Base-by-base conservation (phyloP, 2,113 vertebrate genomes). In the Drymodes brunneopygia region DNA sequence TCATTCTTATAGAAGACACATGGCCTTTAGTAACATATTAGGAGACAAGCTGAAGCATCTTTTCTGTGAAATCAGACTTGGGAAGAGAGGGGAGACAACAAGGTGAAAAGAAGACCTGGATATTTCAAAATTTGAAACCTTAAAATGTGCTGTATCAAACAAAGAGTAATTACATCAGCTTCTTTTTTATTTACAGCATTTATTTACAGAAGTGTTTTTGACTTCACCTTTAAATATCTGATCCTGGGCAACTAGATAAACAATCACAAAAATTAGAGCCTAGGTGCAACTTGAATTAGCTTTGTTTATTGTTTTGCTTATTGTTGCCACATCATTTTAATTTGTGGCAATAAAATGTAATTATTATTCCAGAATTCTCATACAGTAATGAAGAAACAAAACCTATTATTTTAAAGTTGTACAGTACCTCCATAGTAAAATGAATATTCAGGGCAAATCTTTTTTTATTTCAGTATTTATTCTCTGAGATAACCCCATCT, bases 401-500 rank as follows among this genome's bases (percentile, higher is more conserved):
- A 8, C 7, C 3, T 44, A 27, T 21, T 58, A 18, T 54, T 94
- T 86, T 54, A 18, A 80, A 79, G 28, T 62, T 74, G 4, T 36
- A 67, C 1, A 4, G 7, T 58, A 47, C 40, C 28, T 85, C 33
- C 51, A 60, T 40, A 57, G 21, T 40, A 91, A 93, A 89, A 77
- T 53, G 78, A 89, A 91, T 85, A 89, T 83, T 84, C 54, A 65
- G 51, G 54, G 48, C 3, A 54, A 19, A 33, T 45, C 1, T 38
- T 25, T 40, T 81, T 84, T 87, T 71, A 69, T 82, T 61, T 56
- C 65, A 67, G 7, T 47, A 35, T 95, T 86, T 92, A 27, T 81
- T 73, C 75, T 97, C 92, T 81, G 58, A 95, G 71, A 85, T 91
- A 94, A 94, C 66, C 74, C 51, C 38, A 58, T 25, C 50, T 38